phyloP scores from a whole-genome alignment of 1,140 invertebrate species.

The Limonius californicus region DNA sequence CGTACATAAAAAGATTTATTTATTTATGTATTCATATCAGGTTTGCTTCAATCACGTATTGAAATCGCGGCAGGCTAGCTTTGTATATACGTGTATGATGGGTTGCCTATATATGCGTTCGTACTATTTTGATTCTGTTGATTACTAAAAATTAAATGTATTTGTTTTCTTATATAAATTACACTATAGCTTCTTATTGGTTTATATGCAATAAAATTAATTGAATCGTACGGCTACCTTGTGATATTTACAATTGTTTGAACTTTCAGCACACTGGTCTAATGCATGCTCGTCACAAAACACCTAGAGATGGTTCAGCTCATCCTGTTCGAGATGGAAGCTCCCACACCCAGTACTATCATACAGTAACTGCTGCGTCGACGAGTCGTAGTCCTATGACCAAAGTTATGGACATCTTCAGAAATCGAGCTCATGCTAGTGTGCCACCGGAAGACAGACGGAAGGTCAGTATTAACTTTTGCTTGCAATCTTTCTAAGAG shows the following conservation, averaged over 20 bases:
- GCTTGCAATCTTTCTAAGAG: too few species aligned
- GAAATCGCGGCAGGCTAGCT: too few species aligned
- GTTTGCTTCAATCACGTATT: too few species aligned
- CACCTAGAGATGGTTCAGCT: conserved; percentile 59
- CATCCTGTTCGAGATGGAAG: conserved; percentile 59
- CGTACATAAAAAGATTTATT: too few species aligned
- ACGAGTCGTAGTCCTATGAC: conserved; percentile 67
- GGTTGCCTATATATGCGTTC: conserved; percentile 10
- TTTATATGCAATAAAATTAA: too few species aligned
- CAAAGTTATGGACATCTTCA: conserved; percentile 87
- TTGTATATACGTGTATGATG: not conserved
- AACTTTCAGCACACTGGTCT: conserved; percentile 50
- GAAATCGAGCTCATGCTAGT: conserved; percentile 71
- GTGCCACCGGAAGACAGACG: conserved; percentile 67
- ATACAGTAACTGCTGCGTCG: conserved; percentile 60
- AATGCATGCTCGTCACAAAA: conserved; percentile 43
- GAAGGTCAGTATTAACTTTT: conserved; percentile 72
- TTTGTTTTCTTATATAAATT: too few species aligned
- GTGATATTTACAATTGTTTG: conserved; percentile 1
- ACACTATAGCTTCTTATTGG: too few species aligned
- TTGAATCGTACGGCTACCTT: too few species aligned
- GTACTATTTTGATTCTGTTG: too few species aligned
- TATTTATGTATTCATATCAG: too few species aligned
- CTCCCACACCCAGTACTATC: conserved; percentile 63
- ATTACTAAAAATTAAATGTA: too few species aligned